Conservation (phyloP, 2,888 invertebrate species). For the Papilio demoleus region DNA sequence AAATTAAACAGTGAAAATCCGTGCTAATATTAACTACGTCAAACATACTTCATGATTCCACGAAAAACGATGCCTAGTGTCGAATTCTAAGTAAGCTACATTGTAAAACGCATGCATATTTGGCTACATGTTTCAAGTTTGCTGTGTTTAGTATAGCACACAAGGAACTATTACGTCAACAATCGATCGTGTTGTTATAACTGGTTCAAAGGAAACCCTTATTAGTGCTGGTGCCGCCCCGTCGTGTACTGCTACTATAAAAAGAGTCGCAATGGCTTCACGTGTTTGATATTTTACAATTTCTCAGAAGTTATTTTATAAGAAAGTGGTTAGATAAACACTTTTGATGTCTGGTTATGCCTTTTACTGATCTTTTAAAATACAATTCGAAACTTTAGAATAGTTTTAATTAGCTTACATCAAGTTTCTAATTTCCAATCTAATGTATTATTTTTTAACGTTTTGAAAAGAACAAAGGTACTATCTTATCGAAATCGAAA, state of each 20-base stretch:
- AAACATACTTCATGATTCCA: neutral
- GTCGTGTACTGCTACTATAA: constrained; percentile 66
- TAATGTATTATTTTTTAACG: too few species aligned
- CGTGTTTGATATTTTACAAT: constrained; percentile 38
- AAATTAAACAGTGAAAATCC: neutral
- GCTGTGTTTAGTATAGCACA: constrained; percentile 53
- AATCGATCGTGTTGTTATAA: constrained; percentile 47
- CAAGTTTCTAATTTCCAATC: neutral
- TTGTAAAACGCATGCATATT: constrained; percentile 19
- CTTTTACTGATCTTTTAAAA: constrained; percentile 6
- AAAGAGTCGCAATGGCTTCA: constrained; percentile 42
- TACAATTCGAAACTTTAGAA: neutral
- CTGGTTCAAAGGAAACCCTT: constrained; percentile 77
- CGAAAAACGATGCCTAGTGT: neutral
- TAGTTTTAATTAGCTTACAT: neutral
- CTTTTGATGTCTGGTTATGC: constrained; percentile 18
- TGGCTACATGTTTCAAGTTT: constrained; percentile 8
- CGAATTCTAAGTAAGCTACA: constrained; percentile 11
- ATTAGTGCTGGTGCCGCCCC: constrained; percentile 69
- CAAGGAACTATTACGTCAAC: constrained; percentile 36
- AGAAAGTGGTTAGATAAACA: neutral
- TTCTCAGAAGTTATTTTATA: constrained; percentile 39
- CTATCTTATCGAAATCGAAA: too few species aligned
- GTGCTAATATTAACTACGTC: neutral
- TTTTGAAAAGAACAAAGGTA: too few species aligned